phyloP scores from a whole-genome alignment of 2,113 vertebrate genomes.

The Oceanodroma tethys region DNA sequence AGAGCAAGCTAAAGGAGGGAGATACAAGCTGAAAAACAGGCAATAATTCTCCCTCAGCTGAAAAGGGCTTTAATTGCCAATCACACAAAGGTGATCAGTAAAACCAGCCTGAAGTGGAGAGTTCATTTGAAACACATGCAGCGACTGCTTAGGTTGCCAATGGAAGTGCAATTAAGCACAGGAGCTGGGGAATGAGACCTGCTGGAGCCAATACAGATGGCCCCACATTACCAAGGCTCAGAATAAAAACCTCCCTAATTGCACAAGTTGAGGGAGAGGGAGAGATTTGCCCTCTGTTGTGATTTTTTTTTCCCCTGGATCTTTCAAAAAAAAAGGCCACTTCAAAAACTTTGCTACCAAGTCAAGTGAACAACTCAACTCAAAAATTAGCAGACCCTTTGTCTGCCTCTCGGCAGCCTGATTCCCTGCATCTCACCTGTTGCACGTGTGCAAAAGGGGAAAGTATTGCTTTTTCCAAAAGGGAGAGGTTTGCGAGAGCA shows the following conservation, averaged over 20 bases:
- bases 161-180: conserved; percentile 13
- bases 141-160: not conserved
- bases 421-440: not conserved
- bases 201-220: not conserved
- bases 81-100: conserved; percentile 26
- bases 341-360: not conserved
- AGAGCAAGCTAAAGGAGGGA: not conserved
- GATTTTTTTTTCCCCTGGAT: not conserved
- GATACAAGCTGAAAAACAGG: not conserved
- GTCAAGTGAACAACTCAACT: not conserved
- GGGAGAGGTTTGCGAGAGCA: not conserved
- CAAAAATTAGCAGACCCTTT: not conserved
- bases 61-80: conserved; percentile 24
- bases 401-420: accelerated
- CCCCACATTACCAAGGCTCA: not conserved
- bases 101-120: conserved; percentile 10
- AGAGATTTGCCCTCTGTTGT: not conserved
- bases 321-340: not conserved
- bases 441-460: accelerated
- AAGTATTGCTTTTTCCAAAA: not conserved
- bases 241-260: not conserved
- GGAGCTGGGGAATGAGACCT: not conserved
- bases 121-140: conserved; percentile 19
- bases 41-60: not conserved
- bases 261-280: not conserved